phyloP scores from a whole-genome alignment of 1,140 invertebrate species.

The Bombus terrestris region DNA sequence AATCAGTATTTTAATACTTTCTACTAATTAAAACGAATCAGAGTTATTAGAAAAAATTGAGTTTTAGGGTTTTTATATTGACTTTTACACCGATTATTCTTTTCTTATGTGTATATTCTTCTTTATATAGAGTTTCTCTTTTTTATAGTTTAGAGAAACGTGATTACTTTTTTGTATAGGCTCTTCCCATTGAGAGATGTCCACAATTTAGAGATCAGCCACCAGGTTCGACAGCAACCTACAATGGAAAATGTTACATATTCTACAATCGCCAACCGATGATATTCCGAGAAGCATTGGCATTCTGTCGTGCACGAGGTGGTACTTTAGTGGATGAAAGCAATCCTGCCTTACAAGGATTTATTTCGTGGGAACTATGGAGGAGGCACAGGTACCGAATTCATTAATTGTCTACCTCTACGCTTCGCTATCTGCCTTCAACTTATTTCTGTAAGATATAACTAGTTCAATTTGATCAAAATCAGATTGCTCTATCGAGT shows the following conservation, averaged over 20 bases:
- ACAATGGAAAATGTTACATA: constrained; percentile 98
- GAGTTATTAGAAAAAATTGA: too few relatives aligned
- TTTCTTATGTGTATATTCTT: neutral
- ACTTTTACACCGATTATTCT: too few relatives aligned
- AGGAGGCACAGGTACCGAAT: constrained; percentile 88
- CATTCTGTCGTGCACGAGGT: constrained; percentile 90
- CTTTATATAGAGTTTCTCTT: neutral
- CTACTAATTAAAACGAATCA: too few relatives aligned
- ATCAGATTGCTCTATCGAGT: too few relatives aligned
- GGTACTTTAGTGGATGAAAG: constrained; percentile 95
- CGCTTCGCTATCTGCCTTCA: neutral
- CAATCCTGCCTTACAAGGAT: constrained; percentile 96
- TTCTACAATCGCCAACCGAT: constrained; percentile 95
- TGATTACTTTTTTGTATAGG: constrained; percentile 78
- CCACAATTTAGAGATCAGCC: constrained; percentile 96
- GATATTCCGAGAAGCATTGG: constrained; percentile 90
- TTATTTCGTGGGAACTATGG: constrained; percentile 97
- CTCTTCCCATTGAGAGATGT: constrained; percentile 95
- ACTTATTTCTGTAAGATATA: neutral
- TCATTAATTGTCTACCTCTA: neutral
- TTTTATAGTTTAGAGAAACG: neutral
- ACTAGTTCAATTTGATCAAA: too few relatives aligned
- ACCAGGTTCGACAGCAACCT: constrained; percentile 95
- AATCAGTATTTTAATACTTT: too few relatives aligned
- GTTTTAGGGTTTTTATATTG: too few relatives aligned